Percentiles rank a stretch among this genome's conserved stretches.
Evolutionary conservation across 2,888 invertebrate species (phyloP).

Genomic region (Nasonia oneida): DNA sequence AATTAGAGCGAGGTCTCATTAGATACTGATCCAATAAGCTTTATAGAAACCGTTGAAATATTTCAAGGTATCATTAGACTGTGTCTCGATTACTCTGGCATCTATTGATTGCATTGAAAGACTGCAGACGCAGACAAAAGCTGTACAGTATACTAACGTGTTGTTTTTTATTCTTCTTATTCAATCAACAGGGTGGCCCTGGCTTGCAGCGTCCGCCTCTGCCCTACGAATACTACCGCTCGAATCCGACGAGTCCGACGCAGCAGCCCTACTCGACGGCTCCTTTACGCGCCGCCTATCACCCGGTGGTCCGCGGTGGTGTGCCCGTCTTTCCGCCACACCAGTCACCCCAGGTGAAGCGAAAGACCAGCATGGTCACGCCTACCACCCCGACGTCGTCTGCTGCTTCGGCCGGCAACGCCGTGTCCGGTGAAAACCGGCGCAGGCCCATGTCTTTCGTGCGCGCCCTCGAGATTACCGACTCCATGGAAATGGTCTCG

Average conservation of each 20-base stretch:
- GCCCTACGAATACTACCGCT: slow-evolving; percentile 82
- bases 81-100: not conserved
- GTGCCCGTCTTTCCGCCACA: slow-evolving; percentile 85
- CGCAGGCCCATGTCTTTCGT: slow-evolving; percentile 93
- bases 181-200: slow-evolving; percentile 45
- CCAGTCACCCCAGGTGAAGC: slow-evolving; percentile 75
- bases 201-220: slow-evolving; percentile 66
- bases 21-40: not conserved
- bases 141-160: not conserved
- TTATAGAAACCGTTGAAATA: slow-evolving; percentile 13
- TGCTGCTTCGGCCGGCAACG: slow-evolving; percentile 73
- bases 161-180: not conserved
- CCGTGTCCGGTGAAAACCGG: slow-evolving; percentile 77
- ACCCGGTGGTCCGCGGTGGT: slow-evolving; percentile 84
- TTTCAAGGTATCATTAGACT: not conserved
- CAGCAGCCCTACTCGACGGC: slow-evolving; percentile 79
- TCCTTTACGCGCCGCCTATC: slow-evolving; percentile 80
- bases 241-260: slow-evolving; percentile 89
- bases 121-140: not conserved
- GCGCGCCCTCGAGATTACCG: slow-evolving; percentile 93
- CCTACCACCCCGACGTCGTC: slow-evolving; percentile 80
- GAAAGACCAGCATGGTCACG: slow-evolving; percentile 73
- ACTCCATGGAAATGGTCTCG: slow-evolving; percentile 90
- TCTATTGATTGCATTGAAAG: not conserved
- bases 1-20: slow-evolving; percentile 4